Base-by-base conservation (phyloP, 2,888 invertebrate genomes). In the Cybosia mesomella region DNA sequence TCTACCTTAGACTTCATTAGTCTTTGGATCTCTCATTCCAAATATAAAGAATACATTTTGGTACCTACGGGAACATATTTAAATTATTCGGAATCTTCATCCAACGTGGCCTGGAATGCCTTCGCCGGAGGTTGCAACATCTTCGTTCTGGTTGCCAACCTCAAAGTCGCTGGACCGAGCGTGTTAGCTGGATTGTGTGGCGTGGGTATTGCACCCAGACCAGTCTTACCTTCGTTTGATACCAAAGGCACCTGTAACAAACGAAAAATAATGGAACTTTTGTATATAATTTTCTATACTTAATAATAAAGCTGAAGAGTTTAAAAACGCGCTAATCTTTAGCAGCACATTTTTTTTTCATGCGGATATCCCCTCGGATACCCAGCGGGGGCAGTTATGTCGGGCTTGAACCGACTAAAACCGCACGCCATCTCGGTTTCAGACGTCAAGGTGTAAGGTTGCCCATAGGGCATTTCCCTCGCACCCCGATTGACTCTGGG, bases 201-300 rank as follows among this genome's bases (percentile, higher is more conserved):
- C 1, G 83, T 78, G 2, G 89, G 93, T 0, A 86, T 85, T 1
- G 93, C 94, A 3, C 97, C 97, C 9, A 97, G 89, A 0, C 97
- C 97, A 0, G 95, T 92, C 78, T 95, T 97, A 53, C 96, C 96
- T 67, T 95, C 95, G 85, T 96, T 96, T 71, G 95, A 95, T 57
- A 95, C 86, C 18, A 97, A 86, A 28, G 96, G 95, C 72, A 97
- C 95, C 97, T 97, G 91, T 10, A 91, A 87, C 85, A 87, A 88
- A 70, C 11, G 18, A 65, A 21, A 22, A 34, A 61, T 36, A n/a
- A 22, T 22, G 18, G 18, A 43, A 18, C 18, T 43, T 18, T 43
- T 43, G 18, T 43, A 13, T 3, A 15, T 15, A 39, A 13, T 15
- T 15, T 39, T 34, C 8, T 34, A 10, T 10, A 34, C 28, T 4